Base-by-base conservation (phyloP, 2,797 vertebrate genomes). In the Anomalospiza imberbis region DNA sequence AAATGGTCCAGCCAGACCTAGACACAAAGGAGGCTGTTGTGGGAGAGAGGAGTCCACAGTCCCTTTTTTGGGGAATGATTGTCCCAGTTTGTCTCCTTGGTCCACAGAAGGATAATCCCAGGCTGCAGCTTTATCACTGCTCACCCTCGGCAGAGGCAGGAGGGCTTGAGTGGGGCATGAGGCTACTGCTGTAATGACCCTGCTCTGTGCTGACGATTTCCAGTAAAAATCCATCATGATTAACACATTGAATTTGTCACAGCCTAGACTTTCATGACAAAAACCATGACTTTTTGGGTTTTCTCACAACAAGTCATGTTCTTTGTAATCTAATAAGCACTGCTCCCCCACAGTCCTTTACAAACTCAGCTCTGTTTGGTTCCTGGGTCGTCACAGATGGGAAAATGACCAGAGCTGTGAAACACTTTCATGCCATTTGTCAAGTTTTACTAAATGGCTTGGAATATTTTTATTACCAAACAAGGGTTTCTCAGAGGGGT, bases 331-430 rank as follows among this genome's bases (percentile, higher is more conserved):
- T 80, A 95, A 83, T 89, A 91, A 95, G 82, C 7, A 5, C 75
- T 83, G 84, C 76, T 95, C 91, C 81, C 84, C 93, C 85, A 40
- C 78, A 85, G 65, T 8, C 74, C 91, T 94, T 93, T 48, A 91
- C 93, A 97, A 89, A 81, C 93, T 97, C 66, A 17, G 79, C 91
- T 94, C 93, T 95, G 89, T 95, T 95, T 80, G 40, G 72, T 93
- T 93, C 95, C 62, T 4, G 65, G 89, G 61, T 92, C 57, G 3
- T 85, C 73, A 54, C 79, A 92, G 87, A 96, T 85, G 93, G 94
- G 94, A 97, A 83, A 93, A 95, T 95, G 92, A 95, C 89, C 94
- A 95, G 95, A 95, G 85, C 89, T 91, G 94, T 85, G 91, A 93
- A 96, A 94, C 78, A 14, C 84, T 94, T 94, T 88, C 85, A 85